Base-by-base conservation (phyloP, 2,797 vertebrate genomes). In the Bufotes viridis region DNA sequence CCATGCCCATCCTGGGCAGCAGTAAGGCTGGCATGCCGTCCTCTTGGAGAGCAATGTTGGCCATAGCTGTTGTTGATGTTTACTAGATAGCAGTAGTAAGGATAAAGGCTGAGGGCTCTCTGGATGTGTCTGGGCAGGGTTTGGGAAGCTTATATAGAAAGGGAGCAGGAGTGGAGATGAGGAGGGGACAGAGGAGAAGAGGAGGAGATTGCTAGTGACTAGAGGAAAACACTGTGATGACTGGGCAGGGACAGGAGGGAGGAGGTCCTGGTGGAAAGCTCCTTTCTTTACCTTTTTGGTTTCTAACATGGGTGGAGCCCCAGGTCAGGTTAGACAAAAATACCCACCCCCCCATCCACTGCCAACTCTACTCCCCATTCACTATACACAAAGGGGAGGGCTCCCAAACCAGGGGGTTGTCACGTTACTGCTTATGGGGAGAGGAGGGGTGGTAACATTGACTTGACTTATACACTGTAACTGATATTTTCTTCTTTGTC, bases 71-170 rank as follows among this genome's bases (percentile, higher is more conserved):
- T 65, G 83, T 75, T 85, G 53, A 69, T 83, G 51, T 26, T 55
- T 81, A 74, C 67, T 20, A 63, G 2, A 34, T 34, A 60, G 65
- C 26, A 13, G 58, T 51, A 22, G 6, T 22, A 57, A 67, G 60
- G n/a, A 49, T 79, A 17, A 26, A 22, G 60, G 24, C 55, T 84
- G 78, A 82, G 70, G 79, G 24, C 57, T 81, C 42, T 51, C 42
- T 89, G 79, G 60, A 69, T 86, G 18, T 76, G 88, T 69, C 88
- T 78, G 84, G 84, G 88, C 88, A 82, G 78, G 84, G 60, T 26
- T 78, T 69, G 60, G 88, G 84, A 78, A 89, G 84, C 79, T 89
- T 89, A 82, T 89, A 89, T 89, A 89, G 84, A 89, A 82, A 89
- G 51, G 84, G 84, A 89, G 84, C 67, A 49, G 87, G 78, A 88